These are phyloP conservation scores for Nettapus auritus DNA, from an alignment of 2,113 vertebrate genomes.

Conservation along the genomic window DNA sequence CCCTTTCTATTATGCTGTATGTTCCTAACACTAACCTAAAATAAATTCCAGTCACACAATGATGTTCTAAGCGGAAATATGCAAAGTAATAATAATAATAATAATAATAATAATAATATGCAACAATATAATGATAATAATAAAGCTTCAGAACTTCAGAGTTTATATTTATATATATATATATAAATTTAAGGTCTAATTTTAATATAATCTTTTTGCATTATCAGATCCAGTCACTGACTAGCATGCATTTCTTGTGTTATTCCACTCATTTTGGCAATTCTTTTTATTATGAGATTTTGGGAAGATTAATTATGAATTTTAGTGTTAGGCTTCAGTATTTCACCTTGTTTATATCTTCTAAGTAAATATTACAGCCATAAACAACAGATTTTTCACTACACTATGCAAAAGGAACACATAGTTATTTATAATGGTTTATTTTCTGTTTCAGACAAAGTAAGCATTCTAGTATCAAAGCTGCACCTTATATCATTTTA, in stretches of 20 bases:
- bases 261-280: background rate
- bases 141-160: background rate
- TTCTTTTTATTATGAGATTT: background rate
- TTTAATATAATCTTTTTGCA: background rate
- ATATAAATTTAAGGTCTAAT: background rate
- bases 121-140: too few species aligned
- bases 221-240: background rate
- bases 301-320: background rate
- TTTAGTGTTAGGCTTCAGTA: background rate
- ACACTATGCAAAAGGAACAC: background rate
- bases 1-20: background rate
- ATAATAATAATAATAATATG: too few species aligned
- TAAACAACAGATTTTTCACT: background rate
- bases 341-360: background rate
- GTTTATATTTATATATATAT: background rate
- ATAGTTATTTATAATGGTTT: background rate
- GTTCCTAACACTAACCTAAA: background rate
- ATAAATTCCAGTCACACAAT: background rate
- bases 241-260: rapidly evolving
- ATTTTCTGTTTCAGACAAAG: background rate
- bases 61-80: background rate
- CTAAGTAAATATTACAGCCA: background rate
- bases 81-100: too few species aligned
- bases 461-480: background rate
- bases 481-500: background rate